Conservation (phyloP, 1,140 invertebrate genomes). For the Ceratina australensis region DNA sequence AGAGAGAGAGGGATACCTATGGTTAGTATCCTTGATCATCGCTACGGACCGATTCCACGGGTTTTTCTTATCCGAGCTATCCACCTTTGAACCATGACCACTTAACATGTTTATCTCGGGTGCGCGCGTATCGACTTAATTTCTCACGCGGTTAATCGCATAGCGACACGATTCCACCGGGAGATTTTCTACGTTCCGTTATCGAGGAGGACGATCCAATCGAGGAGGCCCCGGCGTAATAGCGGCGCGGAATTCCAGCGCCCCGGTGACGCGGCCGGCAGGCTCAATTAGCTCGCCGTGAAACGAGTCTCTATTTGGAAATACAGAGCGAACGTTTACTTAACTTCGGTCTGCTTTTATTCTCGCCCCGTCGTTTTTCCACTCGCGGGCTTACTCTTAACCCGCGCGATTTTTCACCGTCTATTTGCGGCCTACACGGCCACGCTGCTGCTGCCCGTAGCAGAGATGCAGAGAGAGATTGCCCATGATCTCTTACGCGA, state of each 20-base stretch:
- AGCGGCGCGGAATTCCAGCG: conserved; percentile 6
- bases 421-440: conserved; percentile 27
- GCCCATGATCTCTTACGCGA: no score
- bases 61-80: no score
- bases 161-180: conserved; percentile 8
- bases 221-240: neutral
- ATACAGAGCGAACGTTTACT: conserved; percentile 11
- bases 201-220: neutral
- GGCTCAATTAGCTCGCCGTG: conserved; percentile 13
- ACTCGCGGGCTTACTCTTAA: neutral
- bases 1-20: no score
- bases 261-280: no score
- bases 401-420: conserved; percentile 46
- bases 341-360: neutral
- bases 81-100: no score
- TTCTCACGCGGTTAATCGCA: neutral
- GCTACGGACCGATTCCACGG: conserved; percentile 5
- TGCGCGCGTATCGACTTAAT: neutral
- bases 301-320: conserved; percentile 21
- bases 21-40: conserved; percentile 28
- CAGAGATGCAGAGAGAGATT: no score
- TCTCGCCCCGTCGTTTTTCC: neutral
- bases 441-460: no score
- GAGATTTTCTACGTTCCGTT: conserved; percentile 18
- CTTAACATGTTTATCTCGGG: neutral